These are phyloP conservation scores for Conus canariensis DNA, from an alignment of 2,888 invertebrate genomes.

Conservation along the genomic window DNA sequence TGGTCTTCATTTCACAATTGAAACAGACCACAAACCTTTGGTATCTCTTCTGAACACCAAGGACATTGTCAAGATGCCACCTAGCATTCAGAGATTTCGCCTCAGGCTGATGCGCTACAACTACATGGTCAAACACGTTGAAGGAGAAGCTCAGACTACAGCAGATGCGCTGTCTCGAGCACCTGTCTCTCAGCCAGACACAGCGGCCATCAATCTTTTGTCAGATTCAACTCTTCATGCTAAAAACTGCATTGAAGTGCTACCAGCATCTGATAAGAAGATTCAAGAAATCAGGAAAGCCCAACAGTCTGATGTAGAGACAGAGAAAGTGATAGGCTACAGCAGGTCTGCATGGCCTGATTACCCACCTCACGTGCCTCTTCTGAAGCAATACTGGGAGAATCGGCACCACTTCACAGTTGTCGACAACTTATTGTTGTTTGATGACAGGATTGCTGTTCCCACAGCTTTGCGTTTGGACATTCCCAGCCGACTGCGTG, in stretches of 20 bases:
- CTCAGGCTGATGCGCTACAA: neutral
- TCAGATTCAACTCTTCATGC: neutral
- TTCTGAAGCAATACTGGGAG: slow-evolving; percentile 17
- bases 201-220: neutral
- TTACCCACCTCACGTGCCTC: neutral
- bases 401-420: slow-evolving; percentile 9
- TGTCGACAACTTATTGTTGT: neutral
- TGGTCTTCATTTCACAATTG: neutral
- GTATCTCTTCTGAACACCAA: neutral
- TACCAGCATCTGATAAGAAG: neutral
- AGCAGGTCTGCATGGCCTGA: neutral
- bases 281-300: slow-evolving; percentile 12
- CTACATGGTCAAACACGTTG: neutral
- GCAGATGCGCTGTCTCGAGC: slow-evolving; percentile 22
- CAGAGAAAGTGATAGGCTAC: neutral
- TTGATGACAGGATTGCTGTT: slow-evolving; percentile 1
- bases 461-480: neutral
- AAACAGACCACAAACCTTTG: slow-evolving; percentile 31
- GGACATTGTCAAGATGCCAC: neutral
- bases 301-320: slow-evolving; percentile 8
- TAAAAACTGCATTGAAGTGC: neutral
- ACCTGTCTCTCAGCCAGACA: neutral
- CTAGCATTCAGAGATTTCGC: neutral
- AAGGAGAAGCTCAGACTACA: neutral
- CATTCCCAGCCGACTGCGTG: neutral